Conservation (phyloP, 2,113 vertebrate species). For the Larimichthys crocea region DNA sequence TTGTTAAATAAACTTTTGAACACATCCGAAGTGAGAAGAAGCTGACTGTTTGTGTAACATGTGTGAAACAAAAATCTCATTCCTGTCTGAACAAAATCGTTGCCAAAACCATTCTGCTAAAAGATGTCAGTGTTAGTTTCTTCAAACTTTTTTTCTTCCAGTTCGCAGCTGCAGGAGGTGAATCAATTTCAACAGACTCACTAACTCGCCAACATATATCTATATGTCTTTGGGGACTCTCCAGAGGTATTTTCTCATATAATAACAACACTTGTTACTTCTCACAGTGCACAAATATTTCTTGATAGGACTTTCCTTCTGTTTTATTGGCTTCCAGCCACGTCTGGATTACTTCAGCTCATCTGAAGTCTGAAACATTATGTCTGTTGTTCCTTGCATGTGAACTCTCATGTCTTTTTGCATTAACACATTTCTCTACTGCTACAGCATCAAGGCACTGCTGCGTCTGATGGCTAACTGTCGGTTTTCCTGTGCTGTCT, state of each 20-base stretch:
- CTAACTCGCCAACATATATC: conserved; percentile 51
- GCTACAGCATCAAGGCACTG: neutral
- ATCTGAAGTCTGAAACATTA: conserved; percentile 10
- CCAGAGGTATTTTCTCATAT: conserved; percentile 13
- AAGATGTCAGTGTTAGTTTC: conserved; percentile 21
- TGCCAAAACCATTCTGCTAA: conserved; percentile 40
- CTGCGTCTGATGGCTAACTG: neutral
- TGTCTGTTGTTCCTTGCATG: conserved; percentile 5
- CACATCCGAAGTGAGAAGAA: conserved; percentile 2
- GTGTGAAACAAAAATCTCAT: neutral
- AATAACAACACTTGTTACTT: conserved; percentile 31
- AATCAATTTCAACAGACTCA: conserved; percentile 41
- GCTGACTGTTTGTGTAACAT: neutral
- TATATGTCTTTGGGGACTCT: conserved; percentile 42
- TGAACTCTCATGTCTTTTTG: conserved; percentile 9
- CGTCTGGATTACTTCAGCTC: conserved; percentile 30
- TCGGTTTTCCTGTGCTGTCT: neutral
- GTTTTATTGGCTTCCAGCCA: conserved; percentile 15
- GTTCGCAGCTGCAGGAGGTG: conserved; percentile 49
- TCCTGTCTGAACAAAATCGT: conserved; percentile 18
- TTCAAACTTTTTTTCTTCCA: neutral
- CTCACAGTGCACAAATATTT: conserved; percentile 8
- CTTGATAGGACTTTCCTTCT: neutral
- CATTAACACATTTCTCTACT: neutral
- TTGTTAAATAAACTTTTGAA: neutral